Base-by-base conservation (phyloP, 1,140 invertebrate species). In the Bombus confusus region DNA sequence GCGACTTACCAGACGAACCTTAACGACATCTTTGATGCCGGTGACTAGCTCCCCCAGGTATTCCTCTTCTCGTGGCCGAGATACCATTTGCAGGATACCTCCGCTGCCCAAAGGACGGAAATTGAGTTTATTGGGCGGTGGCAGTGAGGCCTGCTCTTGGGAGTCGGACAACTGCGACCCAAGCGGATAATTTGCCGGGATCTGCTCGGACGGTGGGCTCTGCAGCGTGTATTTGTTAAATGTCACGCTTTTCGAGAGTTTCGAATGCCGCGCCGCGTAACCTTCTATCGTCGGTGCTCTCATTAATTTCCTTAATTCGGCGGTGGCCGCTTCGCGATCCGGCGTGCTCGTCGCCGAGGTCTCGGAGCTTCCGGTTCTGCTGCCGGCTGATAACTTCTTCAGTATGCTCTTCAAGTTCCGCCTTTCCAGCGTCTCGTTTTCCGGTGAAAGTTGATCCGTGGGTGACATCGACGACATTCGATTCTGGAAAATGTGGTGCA, bases 181-280 rank as follows among this genome's bases (percentile, higher is more conserved):
- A 72, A 80, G 78, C 82, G 86, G 81, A 47, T 86, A 85, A 79
- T 91, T 88, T 37, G 80, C 88, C 78, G 90, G 86, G 69, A 87
- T 89, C 89, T 93, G 92, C 88, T 94, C 94, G 88, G 93, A 94
- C 90, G 97, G 97, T 76, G 97, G 97, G 91, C 97, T 98, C 87
- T 97, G 97, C 91, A 98, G 95, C 82, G 97, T 98, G 93, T 97
- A 97, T 86, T 97, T 96, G 94, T 98, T 97, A 95, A 98, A 98
- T 77, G 98, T 98, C 76, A 98, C 97, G 94, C 98, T 98, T 96
- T 98, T 98, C 62, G 97, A 96, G 92, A 98, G 96, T 93, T 98
- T 98, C 82, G 97, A 97, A 94, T 98, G 98, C 92, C 98, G 96
- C 57, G 97, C 98, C 39, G 97, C 98, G 94, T 98, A 98, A 71